Percentiles rank a stretch among this genome's conserved stretches.
These are phyloP conservation scores for Campylomormyrus tamandua DNA, from an alignment of 2,113 vertebrate genomes.

Conservation along the genomic window DNA sequence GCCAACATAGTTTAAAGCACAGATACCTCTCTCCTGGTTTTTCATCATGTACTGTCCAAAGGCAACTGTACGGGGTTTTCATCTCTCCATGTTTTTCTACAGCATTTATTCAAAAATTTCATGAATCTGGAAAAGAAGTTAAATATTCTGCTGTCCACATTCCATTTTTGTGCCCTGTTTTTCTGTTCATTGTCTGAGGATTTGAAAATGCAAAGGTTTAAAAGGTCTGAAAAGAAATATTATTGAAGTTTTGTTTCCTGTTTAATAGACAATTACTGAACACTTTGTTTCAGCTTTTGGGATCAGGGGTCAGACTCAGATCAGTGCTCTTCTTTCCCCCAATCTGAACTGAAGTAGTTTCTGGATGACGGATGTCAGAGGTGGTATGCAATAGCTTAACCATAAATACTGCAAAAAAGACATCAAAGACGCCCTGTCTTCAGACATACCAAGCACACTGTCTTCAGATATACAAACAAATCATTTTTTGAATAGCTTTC, in stretches of 20 bases:
- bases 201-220: not conserved
- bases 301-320: not conserved
- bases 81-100: not conserved
- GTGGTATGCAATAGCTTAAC: not conserved
- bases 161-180: not conserved
- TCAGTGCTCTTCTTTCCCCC: not conserved
- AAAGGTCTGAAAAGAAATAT: not conserved
- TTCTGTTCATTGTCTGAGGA: not conserved
- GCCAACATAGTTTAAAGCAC: not conserved
- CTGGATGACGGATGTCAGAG: not conserved
- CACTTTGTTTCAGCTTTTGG: not conserved
- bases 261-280: not conserved
- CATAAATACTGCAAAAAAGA: not conserved
- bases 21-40: not conserved
- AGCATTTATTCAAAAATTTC: not conserved
- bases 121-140: not conserved
- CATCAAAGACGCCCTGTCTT: not conserved
- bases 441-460: not conserved
- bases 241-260: not conserved
- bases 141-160: not conserved
- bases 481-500: not conserved
- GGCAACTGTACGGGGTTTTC: not conserved
- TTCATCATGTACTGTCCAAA: not conserved
- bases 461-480: not conserved
- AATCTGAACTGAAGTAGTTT: not conserved